Evolutionary conservation across 2,113 vertebrate species (phyloP).

Genomic region (Ia io): DNA sequence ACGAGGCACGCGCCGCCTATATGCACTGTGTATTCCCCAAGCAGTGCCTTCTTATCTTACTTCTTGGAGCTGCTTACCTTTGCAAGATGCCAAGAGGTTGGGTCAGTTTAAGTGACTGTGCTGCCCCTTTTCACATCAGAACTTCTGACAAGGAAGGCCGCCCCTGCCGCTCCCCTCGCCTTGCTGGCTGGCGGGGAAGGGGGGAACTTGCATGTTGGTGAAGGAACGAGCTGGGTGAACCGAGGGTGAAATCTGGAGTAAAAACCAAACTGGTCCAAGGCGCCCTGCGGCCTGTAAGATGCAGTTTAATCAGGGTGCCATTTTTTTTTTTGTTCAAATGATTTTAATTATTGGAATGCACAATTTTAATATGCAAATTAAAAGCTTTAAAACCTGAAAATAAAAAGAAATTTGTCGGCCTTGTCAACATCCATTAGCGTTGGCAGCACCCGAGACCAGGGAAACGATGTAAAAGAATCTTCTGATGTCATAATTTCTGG

Average conservation of each 20-base stretch:
- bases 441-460: too few species aligned
- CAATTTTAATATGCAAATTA: slow-evolving; percentile 90
- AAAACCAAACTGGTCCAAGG: too few species aligned
- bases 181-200: slow-evolving; percentile 76
- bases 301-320: too few species aligned
- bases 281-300: too few species aligned
- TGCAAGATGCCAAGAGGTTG: slow-evolving; percentile 92
- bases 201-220: slow-evolving; percentile 85
- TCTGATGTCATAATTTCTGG: too few species aligned
- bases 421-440: too few species aligned
- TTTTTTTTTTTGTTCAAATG: too few species aligned
- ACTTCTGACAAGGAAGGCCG: slow-evolving; percentile 86
- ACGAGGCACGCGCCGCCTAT: too few species aligned
- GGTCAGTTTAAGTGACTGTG: slow-evolving; percentile 62
- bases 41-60: slow-evolving; percentile 97
- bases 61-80: slow-evolving; percentile 94
- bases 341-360: too few species aligned
- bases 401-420: too few species aligned
- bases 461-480: too few species aligned
- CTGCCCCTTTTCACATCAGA: slow-evolving; percentile 85
- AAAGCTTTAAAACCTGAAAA: slow-evolving; percentile 87
- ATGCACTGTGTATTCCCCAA: slow-evolving; percentile 93
- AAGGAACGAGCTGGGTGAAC: slow-evolving; percentile 74
- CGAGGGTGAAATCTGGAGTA: too few species aligned
- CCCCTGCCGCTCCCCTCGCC: slow-evolving; percentile 82